A percentile compares a stretch with the other conserved stretches of the same genome.
These are phyloP conservation scores for Prionailurus bengalensis DNA, from an alignment of 2,113 vertebrate species.

Conservation along the genomic window DNA sequence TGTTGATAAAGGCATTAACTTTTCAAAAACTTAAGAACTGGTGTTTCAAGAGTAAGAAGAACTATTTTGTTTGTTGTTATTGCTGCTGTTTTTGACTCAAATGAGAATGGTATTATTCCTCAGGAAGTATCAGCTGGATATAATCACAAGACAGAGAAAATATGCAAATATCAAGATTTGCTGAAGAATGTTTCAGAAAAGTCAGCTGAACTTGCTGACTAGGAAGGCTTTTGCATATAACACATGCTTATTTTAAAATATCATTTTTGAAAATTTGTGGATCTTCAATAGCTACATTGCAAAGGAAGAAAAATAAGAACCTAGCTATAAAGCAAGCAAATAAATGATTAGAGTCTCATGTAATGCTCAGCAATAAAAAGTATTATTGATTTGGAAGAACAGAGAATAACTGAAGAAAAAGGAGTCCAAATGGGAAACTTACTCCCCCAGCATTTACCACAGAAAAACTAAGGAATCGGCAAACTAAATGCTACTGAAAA, in stretches of 20 bases:
- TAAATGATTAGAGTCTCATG: neutral
- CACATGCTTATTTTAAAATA: conserved; percentile 43
- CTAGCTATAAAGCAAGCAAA: neutral
- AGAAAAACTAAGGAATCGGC: neutral
- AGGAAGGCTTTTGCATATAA: conserved; percentile 35
- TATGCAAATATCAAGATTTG: conserved; percentile 32
- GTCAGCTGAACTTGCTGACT: conserved; percentile 31
- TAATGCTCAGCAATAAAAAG: neutral
- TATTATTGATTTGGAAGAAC: neutral
- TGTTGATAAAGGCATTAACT: neutral
- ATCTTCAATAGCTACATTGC: neutral
- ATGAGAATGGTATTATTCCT: conserved; percentile 3
- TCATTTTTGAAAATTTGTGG: neutral
- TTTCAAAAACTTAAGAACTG: neutral
- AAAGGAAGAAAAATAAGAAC: neutral
- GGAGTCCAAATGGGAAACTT: neutral
- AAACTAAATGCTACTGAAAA: neutral
- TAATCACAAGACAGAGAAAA: neutral
- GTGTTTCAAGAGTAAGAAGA: neutral
- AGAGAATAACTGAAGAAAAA: neutral
- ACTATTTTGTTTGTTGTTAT: neutral
- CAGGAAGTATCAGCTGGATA: conserved; percentile 11
- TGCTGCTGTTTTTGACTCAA: neutral
- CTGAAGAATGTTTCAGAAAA: conserved; percentile 28
- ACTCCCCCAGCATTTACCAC: neutral